Evolutionary conservation across 2,113 vertebrate genomes (phyloP), one percentile per base, ranked within the genome.

Genomic region (Oryzias curvinotus): DNA sequence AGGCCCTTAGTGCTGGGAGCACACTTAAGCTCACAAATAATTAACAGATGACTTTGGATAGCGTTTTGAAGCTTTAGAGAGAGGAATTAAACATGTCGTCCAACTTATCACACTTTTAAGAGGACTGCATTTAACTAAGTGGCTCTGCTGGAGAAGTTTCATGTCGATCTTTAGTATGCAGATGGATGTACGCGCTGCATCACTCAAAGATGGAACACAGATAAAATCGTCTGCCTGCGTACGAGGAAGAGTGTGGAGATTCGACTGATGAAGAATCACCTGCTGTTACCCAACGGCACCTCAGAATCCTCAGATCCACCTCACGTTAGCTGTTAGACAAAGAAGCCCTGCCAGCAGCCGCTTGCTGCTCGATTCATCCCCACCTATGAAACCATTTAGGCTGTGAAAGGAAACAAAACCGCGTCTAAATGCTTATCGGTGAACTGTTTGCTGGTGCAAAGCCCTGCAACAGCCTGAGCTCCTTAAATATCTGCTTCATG

Each of bases 51-150:
- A 62, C 62, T 61, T 62, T 28, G 68, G 72, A 82, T 18, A 44
- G 45, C 49, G 23, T 47, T 19, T 26, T 61, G 15, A 15, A 21
- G 42, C 8, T 13, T n/a, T 21, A 14, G 19, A 17, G n/a, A 36
- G 14, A 12, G 82, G 80, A 83, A 86, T 87, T 70, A 86, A 87
- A 82, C 59, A 87, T 88, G 69, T 46, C 4, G 52, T 68, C 57
- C 47, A 63, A 55, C 76, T 68, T 74, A 62, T 62, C 30, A 15
- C 36, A 68, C 55, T 36, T 69, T 42, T 8, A 73, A 21, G 63
- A 77, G 52, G 52, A 19, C 58, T 26, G 58, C 47, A 52, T 61
- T 49, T 18, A 57, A 57, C 17, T 7, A 48, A 67, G 52, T 21
- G n/a, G 6, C 41, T 19, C 59, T 51, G 62, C 18, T 63, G 57